phyloP scores from a whole-genome alignment of 2,888 invertebrate genomes.

The Ormyrus rosae region DNA sequence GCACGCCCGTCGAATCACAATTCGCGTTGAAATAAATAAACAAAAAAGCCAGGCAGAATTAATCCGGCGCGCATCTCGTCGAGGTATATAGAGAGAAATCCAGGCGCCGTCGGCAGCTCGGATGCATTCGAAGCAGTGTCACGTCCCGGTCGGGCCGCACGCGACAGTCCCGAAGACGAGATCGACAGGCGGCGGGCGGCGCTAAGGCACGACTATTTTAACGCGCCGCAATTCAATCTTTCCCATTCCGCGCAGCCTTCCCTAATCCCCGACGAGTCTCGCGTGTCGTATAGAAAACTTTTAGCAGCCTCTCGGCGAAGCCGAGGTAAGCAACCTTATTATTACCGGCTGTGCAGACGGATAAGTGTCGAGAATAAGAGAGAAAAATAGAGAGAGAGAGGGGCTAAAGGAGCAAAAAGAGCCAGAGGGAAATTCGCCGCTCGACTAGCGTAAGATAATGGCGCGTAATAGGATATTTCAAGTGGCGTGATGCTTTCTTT shows the following conservation, averaged over 20 bases:
- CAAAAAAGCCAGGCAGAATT: too few species aligned
- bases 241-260: conserved; percentile 11
- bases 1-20: too few species aligned
- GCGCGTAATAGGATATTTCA: conserved; percentile 73
- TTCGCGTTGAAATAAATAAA: too few species aligned
- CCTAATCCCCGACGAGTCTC: conserved; percentile 13
- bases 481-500: conserved; percentile 72
- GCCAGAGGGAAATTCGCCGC: conserved; percentile 51
- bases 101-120: too few species aligned
- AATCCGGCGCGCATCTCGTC: too few species aligned
- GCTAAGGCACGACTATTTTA: conserved; percentile 16
- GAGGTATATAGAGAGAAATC: too few species aligned
- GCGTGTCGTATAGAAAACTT: conserved; percentile 50
- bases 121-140: too few species aligned
- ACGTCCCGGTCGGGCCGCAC: too few species aligned
- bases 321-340: conserved; percentile 49
- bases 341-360: conserved; percentile 28
- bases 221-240: conserved; percentile 44
- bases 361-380: conserved; percentile 34
- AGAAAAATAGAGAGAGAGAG: background rate
- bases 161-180: too few species aligned
- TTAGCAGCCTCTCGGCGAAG: conserved; percentile 16
- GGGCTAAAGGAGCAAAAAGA: background rate
- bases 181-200: too few species aligned
- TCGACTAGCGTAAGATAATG: conserved; percentile 67